Base-by-base conservation (phyloP, 2,113 vertebrate genomes). In the Odocoileus virginianus region DNA sequence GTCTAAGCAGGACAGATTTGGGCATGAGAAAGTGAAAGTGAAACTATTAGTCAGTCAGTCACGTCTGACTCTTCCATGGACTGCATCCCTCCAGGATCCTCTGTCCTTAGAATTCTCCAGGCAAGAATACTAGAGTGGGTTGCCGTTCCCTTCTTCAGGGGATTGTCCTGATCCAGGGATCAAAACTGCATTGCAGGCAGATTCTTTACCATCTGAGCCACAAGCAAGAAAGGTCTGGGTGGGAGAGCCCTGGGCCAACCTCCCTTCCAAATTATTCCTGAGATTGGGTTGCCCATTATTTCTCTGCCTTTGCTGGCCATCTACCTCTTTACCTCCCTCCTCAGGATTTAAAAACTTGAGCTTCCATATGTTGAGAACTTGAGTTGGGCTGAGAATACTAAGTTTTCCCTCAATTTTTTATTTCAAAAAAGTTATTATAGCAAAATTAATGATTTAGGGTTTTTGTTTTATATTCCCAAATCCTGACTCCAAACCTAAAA, bases 391-490 rank as follows among this genome's bases (percentile, higher is more conserved):
- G 47, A 78, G 30, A 54, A 76, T 7, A 71, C 12, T 74, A 30
- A 27, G 14, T 23, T 88, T 78, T 16, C 15, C 78, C 28, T 4
- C 2, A 55, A 25, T 16, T 50, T n/a, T 50, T 57, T 52, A 45
- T 60, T 30, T 33, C 6, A 25, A 84, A 82, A 1, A 17, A 50
- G 16, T 43, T 61, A 50, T 58, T 71, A 58, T 33, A 82, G 12
- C 89, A 61, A 36, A 23, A 52, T 50, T 95, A 89, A 90, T 83
- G 45, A 50, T 2, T 47, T 54, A 43, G 6, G 27, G 1, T 2
- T n/a, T 90, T 90, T 83, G 28, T 79, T 87, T 36, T 78, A 58
- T 50, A 88, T 93, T 97, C 17, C 10, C 7, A 95, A 45, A 86
- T 57, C 21, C 67, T 52, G 43, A 71, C 11, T 58, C 36, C 33